Evolutionary conservation across 2,113 vertebrate genomes (phyloP), one percentile per base, ranked within the genome.

Genomic region (Bufo bufo): DNA sequence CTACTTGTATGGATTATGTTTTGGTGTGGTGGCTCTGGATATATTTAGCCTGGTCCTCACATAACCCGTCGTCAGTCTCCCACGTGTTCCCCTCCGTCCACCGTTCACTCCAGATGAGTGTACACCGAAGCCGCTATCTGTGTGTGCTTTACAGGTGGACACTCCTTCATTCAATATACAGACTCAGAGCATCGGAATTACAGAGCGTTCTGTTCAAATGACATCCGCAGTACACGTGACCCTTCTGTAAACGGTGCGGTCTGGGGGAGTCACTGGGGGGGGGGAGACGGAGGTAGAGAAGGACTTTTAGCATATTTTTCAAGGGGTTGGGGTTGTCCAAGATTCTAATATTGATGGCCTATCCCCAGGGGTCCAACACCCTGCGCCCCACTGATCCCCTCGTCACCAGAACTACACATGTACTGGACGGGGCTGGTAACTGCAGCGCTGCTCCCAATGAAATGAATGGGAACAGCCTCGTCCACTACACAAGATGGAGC

Each of bases 91-190:
- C 54, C 14, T 59, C n/a, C 1, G 56, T 43, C 78, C 79, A 16
- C 11, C 45, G 23, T 59, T 14, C 23, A 58, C 50, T 80, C 50
- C 77, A 56, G 61, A 63, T 33, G 47, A 81, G 78, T 61, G 77
- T 54, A 47, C 4, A 1, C 16, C 12, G 61, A 12, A 69, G 52
- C 52, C 45, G 20, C 77, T 65, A 71, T 69, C 85, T 79, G 10
- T 87, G 77, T 87, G 66, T 87, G 78, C 8, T 82, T 87, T 49
- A n/a, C 43, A 72, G 86, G 86, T 50, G 86, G 65, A 56, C 50
- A 52, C 65, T 58, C 77, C 85, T 56, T 86, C 11, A 45, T 86
- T 65, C 85, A 77, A 86, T 85, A 85, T 20, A 33, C 33, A 78
- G 58, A 77, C 58, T 63, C 33, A 77, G 33, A 49, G 11, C 74